A percentile compares a stretch with the other conserved stretches of the same genome.
Evolutionary conservation across 2,113 vertebrate species (phyloP).

Genomic region (Cromileptes altivelis): DNA sequence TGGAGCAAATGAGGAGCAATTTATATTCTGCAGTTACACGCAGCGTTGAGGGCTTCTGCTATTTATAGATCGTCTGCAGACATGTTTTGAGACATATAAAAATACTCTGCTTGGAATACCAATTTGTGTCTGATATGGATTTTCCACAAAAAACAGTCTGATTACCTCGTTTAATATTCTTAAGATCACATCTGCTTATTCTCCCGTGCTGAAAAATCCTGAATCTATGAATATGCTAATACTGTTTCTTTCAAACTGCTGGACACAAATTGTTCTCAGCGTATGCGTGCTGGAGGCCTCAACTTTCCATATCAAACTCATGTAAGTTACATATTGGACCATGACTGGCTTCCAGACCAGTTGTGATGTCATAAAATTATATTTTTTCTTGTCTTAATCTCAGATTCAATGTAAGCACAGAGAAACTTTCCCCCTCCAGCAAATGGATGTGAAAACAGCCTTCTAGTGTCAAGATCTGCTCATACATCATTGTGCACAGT

Average conservation of each 20-base stretch:
- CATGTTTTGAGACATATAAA: background rate
- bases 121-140: background rate
- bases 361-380: background rate
- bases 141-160: background rate
- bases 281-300: no score
- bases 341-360: background rate
- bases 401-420: background rate
- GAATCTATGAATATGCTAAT: background rate
- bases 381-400: background rate
- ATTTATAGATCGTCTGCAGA: background rate
- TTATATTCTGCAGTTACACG: background rate
- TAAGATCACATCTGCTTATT: background rate
- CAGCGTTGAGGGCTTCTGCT: background rate
- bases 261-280: background rate
- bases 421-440: background rate
- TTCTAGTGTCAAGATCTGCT: background rate
- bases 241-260: background rate
- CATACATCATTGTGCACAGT: background rate
- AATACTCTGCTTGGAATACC: background rate
- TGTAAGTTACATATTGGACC: background rate
- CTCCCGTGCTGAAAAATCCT: background rate
- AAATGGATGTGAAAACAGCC: background rate
- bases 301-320: background rate
- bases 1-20: no score
- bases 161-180: background rate